Evolutionary conservation across 2,888 invertebrate species (phyloP).

Genomic region (Oscheius sp.): DNA sequence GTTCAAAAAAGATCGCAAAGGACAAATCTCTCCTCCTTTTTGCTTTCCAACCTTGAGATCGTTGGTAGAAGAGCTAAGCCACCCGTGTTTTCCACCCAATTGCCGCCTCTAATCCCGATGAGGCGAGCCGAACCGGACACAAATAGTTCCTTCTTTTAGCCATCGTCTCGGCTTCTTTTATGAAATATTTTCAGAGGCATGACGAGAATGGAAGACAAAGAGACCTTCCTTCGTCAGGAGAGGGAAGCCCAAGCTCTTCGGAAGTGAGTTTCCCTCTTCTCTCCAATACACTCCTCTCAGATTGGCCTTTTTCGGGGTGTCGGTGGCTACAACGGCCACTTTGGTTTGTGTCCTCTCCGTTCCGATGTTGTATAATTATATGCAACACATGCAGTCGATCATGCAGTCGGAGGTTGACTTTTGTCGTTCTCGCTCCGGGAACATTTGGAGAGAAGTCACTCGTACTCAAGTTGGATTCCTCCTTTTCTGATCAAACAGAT

Average conservation of each 20-base stretch:
- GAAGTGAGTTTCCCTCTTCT: slow-evolving; percentile 20
- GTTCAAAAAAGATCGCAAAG: neutral
- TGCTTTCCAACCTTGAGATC: slow-evolving; percentile 9
- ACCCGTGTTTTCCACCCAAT: slow-evolving; percentile 22
- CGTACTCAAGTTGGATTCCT: slow-evolving; percentile 45
- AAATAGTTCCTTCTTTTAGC: neutral
- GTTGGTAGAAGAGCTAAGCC: slow-evolving; percentile 10
- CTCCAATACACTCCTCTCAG: too few relatives aligned
- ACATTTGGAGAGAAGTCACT: slow-evolving; percentile 62
- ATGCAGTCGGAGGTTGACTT: slow-evolving; percentile 61
- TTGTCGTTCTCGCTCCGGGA: slow-evolving; percentile 58
- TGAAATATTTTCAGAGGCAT: too few relatives aligned
- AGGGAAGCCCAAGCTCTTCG: slow-evolving; percentile 14
- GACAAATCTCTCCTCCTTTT: slow-evolving; percentile 2
- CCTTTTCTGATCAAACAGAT: neutral
- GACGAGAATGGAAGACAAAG: slow-evolving; percentile 28
- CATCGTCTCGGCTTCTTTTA: neutral
- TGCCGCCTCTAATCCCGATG: neutral
- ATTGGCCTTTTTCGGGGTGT: slow-evolving; percentile 61
- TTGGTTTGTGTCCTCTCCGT: slow-evolving; percentile 60
- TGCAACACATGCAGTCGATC: slow-evolving; percentile 65
- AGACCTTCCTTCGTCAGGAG: slow-evolving; percentile 1
- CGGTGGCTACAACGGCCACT: slow-evolving; percentile 59
- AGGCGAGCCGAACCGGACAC: slow-evolving; percentile 18
- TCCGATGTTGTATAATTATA: slow-evolving; percentile 67